phyloP scores from a whole-genome alignment of 2,113 vertebrate species.

The Psophia crepitans region DNA sequence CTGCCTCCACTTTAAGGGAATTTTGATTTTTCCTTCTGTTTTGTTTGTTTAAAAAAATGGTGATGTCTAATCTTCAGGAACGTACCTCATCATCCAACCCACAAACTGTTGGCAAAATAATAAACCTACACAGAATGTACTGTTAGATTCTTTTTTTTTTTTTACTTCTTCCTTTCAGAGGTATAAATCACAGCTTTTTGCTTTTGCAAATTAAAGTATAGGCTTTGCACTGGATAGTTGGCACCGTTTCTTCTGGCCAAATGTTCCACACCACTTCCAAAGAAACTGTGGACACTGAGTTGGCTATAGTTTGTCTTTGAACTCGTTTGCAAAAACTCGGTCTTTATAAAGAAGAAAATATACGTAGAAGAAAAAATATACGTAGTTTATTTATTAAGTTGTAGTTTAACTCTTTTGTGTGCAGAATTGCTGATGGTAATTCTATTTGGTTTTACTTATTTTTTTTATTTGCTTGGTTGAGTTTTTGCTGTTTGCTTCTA shows the following conservation, averaged over 20 bases:
- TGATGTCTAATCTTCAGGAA: constrained; percentile 77
- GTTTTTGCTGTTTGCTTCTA: neutral
- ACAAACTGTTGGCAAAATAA: constrained; percentile 68
- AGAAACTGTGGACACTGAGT: constrained; percentile 55
- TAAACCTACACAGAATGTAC: constrained; percentile 71
- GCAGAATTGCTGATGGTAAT: neutral
- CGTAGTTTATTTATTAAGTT: neutral
- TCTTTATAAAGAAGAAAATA: neutral
- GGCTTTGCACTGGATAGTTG: constrained; percentile 44
- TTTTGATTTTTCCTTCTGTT: constrained; percentile 70
- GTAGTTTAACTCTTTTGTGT: neutral
- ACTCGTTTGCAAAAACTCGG: neutral
- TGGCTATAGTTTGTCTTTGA: constrained; percentile 38
- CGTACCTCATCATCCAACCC: constrained; percentile 69
- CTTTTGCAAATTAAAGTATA: constrained; percentile 66
- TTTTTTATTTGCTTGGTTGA: neutral
- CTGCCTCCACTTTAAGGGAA: constrained; percentile 46
- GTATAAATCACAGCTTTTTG: constrained; percentile 75
- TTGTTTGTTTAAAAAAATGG: constrained; percentile 62
- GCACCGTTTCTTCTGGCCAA: constrained; percentile 20
- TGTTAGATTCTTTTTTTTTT: constrained; percentile 26
- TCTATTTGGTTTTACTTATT: neutral
- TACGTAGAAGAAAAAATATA: neutral
- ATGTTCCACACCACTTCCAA: constrained; percentile 24
- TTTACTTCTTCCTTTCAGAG: constrained; percentile 54